Evolutionary conservation across 2,888 invertebrate genomes (phyloP).

Genomic region (Agrochola lota): DNA sequence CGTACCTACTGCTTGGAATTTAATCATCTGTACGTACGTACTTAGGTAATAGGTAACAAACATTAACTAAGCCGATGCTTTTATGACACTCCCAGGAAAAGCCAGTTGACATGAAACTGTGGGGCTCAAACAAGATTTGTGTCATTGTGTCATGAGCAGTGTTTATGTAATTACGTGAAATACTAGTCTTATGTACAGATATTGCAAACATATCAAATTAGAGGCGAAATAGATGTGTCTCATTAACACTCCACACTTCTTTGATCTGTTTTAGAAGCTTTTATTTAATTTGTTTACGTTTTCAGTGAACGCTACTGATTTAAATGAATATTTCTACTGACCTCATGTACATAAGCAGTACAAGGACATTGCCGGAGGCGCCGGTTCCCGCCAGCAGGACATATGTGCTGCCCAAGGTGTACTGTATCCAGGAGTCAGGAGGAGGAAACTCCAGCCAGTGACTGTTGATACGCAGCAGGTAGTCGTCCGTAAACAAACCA

Average conservation of each 20-base stretch:
- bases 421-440: conserved; percentile 90
- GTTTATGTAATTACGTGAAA: conserved; percentile 20
- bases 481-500: conserved; percentile 90
- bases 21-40: not conserved
- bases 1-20: not conserved
- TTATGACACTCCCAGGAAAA: conserved; percentile 16
- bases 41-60: not conserved
- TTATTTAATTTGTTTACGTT: not conserved
- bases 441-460: conserved; percentile 94
- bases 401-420: conserved; percentile 91
- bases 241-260: not conserved
- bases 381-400: conserved; percentile 91
- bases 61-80: conserved; percentile 2
- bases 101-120: conserved; percentile 25
- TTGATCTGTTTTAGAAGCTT: not conserved
- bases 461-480: conserved; percentile 90
- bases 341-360: conserved; percentile 93
- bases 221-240: not conserved
- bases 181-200: not conserved
- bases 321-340: conserved; percentile 79
- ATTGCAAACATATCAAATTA: not conserved
- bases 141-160: conserved; percentile 22
- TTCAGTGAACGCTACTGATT: not conserved
- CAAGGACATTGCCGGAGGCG: conserved; percentile 92
- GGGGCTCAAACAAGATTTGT: conserved; percentile 25